Percentiles rank a stretch among this genome's conserved stretches.
Conservation (phyloP, 2,113 vertebrate genomes). For the Phyllopteryx taeniolatus region DNA sequence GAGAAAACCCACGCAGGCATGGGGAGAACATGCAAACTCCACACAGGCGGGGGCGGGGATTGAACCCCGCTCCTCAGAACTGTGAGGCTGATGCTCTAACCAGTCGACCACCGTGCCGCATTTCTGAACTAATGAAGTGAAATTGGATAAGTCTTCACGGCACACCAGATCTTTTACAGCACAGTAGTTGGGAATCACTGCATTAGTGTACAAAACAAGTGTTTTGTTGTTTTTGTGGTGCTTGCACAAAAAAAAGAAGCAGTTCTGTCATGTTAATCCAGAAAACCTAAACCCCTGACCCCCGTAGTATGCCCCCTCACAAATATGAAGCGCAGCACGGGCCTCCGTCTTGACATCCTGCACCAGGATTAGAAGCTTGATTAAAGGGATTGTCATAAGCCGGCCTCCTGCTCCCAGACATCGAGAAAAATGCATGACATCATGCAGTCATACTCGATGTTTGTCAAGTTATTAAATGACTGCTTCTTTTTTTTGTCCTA, state of each 20-base stretch:
- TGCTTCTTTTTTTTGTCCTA: constrained; percentile 8
- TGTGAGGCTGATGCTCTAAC: too few species aligned
- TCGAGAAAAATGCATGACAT: constrained; percentile 49
- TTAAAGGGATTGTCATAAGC: constrained; percentile 68
- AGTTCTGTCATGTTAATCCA: not conserved
- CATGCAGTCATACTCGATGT: constrained; percentile 12
- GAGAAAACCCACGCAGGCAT: too few species aligned
- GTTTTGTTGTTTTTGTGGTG: not conserved
- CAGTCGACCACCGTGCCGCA: too few species aligned
- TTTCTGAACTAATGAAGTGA: too few species aligned
- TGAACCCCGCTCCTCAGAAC: too few species aligned
- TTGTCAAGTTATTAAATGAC: constrained; percentile 19
- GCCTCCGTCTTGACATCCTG: constrained; percentile 63
- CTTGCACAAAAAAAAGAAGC: not conserved
- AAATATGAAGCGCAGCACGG: constrained; percentile 56
- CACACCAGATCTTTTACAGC: too few species aligned
- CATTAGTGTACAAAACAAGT: not conserved
- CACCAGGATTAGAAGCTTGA: constrained; percentile 70
- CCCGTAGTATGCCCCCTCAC: constrained; percentile 27
- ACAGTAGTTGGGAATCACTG: too few species aligned
- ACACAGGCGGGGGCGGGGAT: too few species aligned
- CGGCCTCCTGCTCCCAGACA: constrained; percentile 60
- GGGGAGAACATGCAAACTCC: too few species aligned
- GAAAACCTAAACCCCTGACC: constrained; percentile 1
- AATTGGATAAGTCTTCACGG: not conserved